Evolutionary conservation across 2,888 invertebrate genomes (phyloP).

Genomic region (Apamea anceps): DNA sequence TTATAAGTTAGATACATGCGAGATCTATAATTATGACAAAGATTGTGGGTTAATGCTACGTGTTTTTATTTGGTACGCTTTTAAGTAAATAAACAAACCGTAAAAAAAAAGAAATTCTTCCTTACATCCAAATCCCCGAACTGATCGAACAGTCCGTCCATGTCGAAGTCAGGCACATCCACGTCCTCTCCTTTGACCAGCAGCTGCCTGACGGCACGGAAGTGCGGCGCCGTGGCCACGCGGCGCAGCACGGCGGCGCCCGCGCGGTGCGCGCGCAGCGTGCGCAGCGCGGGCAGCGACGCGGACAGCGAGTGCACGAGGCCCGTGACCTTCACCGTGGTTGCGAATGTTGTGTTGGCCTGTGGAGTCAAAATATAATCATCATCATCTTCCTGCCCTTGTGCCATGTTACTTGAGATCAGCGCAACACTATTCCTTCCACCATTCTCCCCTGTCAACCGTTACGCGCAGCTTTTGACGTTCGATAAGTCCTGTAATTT

Average conservation of each 20-base stretch:
- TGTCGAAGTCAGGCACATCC: slow-evolving; percentile 71
- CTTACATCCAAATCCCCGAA: slow-evolving; percentile 80
- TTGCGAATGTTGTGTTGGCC: slow-evolving; percentile 90
- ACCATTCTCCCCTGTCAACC: background rate
- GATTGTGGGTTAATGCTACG: background rate
- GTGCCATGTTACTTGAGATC: background rate
- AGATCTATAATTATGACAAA: background rate
- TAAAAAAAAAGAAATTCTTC: background rate
- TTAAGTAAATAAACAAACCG: background rate
- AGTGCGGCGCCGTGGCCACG: slow-evolving; percentile 72
- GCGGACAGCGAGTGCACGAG: slow-evolving; percentile 82
- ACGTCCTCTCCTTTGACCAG: slow-evolving; percentile 66
- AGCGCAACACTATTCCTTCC: background rate
- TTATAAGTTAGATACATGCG: background rate
- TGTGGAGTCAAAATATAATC: slow-evolving; percentile 63
- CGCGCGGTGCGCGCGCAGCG: slow-evolving; percentile 75
- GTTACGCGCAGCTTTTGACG: too few species aligned
- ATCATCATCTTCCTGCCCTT: background rate
- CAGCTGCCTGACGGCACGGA: slow-evolving; percentile 71
- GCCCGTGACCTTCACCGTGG: slow-evolving; percentile 82
- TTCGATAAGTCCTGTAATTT: too few species aligned
- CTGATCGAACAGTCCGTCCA: slow-evolving; percentile 77
- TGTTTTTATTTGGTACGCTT: background rate
- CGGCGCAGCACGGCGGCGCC: slow-evolving; percentile 76
- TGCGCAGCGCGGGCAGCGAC: slow-evolving; percentile 78